A percentile compares a stretch with the other conserved stretches of the same genome.
Conservation (phyloP, 1,140 invertebrate genomes). For the Ericerus pela region DNA sequence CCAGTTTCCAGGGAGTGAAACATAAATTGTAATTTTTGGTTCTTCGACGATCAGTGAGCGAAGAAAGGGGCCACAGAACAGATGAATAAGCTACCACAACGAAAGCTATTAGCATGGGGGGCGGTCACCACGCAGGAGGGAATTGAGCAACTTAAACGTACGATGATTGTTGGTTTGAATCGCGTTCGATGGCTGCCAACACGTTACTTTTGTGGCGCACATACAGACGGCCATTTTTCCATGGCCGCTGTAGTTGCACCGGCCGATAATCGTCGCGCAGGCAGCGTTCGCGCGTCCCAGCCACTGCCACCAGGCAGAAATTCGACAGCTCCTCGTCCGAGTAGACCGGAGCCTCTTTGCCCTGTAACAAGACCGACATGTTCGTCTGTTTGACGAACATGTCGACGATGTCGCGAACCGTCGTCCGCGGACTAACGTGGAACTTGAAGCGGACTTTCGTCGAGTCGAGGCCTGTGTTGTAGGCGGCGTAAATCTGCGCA, state of each 20-base stretch:
- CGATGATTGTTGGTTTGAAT: constrained; percentile 20
- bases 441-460: constrained; percentile 76
- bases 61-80: no score
- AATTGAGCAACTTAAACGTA: no score
- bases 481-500: constrained; percentile 75
- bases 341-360: constrained; percentile 71
- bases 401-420: constrained; percentile 82
- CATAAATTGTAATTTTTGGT: no score
- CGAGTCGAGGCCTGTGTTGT: constrained; percentile 78
- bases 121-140: no score
- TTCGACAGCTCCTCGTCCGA: constrained; percentile 58
- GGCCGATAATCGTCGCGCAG: constrained; percentile 85
- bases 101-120: no score
- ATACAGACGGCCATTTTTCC: constrained; percentile 82
- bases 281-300: constrained; percentile 78
- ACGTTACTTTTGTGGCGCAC: constrained; percentile 78
- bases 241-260: constrained; percentile 81
- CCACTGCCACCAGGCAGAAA: constrained; percentile 86
- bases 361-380: constrained; percentile 75
- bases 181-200: constrained; percentile 66
- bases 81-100: no score
- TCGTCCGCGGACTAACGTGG: constrained; percentile 77
- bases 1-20: no score
- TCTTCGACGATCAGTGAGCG: no score
- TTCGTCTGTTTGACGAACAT: constrained; percentile 86